These are phyloP conservation scores for Platichthys stellatus DNA, from an alignment of 2,113 vertebrate genomes.

Conservation along the genomic window DNA sequence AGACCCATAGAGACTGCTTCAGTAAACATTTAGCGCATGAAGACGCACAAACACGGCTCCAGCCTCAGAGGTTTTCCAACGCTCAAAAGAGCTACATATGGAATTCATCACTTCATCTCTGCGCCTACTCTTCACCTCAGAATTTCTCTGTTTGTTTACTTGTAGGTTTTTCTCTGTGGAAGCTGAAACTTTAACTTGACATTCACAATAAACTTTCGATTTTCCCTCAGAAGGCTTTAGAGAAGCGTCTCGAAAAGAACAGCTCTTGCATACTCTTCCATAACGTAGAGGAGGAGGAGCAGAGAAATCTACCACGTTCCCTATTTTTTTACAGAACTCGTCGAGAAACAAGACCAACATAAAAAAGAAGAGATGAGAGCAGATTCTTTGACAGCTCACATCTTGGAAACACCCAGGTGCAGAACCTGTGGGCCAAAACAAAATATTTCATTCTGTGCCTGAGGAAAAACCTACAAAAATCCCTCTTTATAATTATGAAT, in stretches of 20 bases:
- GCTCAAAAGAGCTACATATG: conserved; percentile 34
- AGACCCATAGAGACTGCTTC: conserved; percentile 16
- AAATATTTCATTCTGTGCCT: conserved; percentile 23
- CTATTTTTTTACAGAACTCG: background rate
- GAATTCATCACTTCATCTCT: conserved; percentile 19
- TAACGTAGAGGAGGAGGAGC: background rate
- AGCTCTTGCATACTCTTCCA: background rate
- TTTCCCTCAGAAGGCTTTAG: background rate
- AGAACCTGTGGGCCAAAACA: conserved; percentile 9
- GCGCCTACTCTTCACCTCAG: background rate
- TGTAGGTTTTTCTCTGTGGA: background rate
- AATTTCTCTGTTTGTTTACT: conserved; percentile 3
- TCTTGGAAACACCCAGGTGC: conserved; percentile 10
- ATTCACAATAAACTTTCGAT: background rate
- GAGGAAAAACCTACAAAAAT: conserved; percentile 12
- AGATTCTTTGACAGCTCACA: background rate
- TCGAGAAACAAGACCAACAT: background rate
- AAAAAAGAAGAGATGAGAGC: no score
- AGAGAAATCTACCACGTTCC: background rate
- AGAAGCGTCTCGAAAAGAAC: conserved; percentile 5
- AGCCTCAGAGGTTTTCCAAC: conserved; percentile 17
- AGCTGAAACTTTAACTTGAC: conserved; percentile 18
- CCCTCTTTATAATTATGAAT: conserved; percentile 22
- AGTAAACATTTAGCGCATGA: conserved; percentile 43
- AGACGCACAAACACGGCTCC: conserved; percentile 13